Base-by-base conservation (phyloP, 2,113 vertebrate genomes). In the Xiphophorus hellerii region DNA sequence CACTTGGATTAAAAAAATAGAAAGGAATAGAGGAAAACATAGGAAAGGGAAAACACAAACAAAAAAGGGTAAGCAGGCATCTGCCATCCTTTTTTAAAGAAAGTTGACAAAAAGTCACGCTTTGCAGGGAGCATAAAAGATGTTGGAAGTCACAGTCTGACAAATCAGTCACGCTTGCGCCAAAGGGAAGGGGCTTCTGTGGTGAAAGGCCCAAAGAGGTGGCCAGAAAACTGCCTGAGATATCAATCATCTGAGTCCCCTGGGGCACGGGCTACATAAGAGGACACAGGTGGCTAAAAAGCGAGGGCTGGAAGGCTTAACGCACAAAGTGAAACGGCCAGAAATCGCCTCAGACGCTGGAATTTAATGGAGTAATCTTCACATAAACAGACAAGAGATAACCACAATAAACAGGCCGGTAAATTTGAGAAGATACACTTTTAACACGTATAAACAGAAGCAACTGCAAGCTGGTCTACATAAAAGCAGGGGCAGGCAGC, bases 181-280 rank as follows among this genome's bases (percentile, higher is more conserved):
- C 61, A 73, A 76, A 48, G 73, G 76, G 86, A 88, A 28, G 80
- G 74, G 81, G 87, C 89, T 87, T 87, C 51, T 31, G 66, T 71
- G 74, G 78, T 27, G 42, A 77, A n/a, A 66, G 70, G 83, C 85
- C 27, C 48, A 63, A 27, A 77, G 67, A 90, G 80, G 84, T 87
- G 86, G 77, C 84, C 61, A 76, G 54, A 82, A 87, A 84, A 89
- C 82, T 82, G 86, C 86, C 88, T 82, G 88, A 89, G 74, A 82
- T 86, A 89, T 92, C 89, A 90, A 88, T 93, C 92, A 89, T 60
- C 39, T 4, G 1, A 65, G 66, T 84, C 90, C 88, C 58, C 17
- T 62, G 87, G 87, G 89, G 90, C 73, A 62, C 33, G 69, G 63
- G 71, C 42, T 62, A 62, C 28, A 82, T 78, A 72, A 75, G 78